Conservation (phyloP, 2,888 invertebrate species). For the Melanotus villosus region DNA sequence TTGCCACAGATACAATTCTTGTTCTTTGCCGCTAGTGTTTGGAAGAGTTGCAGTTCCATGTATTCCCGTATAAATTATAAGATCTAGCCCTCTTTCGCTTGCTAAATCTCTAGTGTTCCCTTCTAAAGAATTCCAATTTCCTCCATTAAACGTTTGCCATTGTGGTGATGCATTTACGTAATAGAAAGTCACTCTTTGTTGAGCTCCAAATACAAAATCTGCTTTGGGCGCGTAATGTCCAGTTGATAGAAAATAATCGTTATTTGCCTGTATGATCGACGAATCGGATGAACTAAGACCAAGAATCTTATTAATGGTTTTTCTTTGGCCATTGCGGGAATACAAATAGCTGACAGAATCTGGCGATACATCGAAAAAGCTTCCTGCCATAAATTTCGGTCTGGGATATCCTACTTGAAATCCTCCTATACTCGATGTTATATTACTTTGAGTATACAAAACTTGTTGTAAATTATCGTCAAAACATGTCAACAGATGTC, state of each 20-base stretch:
- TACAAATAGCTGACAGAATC: conserved; percentile 60
- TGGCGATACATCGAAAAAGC: conserved; percentile 67
- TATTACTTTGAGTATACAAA: conserved; percentile 70
- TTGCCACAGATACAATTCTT: conserved; percentile 59
- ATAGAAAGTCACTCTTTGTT: conserved; percentile 75
- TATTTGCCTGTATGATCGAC: conserved; percentile 68
- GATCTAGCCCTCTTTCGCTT: conserved; percentile 58
- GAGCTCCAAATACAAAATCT: conserved; percentile 74
- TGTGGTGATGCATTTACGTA: conserved; percentile 78
- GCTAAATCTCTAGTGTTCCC: conserved; percentile 67
- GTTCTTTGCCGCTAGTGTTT: conserved; percentile 62
- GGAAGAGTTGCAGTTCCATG: conserved; percentile 73
- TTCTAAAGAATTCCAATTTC: conserved; percentile 73
- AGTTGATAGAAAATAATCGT: conserved; percentile 69
- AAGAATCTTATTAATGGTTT: conserved; percentile 59
- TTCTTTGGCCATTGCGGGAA: conserved; percentile 56
- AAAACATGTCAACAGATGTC: conserved; percentile 72
- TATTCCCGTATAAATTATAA: conserved; percentile 74
- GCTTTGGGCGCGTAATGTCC: conserved; percentile 76
- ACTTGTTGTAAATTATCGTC: conserved; percentile 69
- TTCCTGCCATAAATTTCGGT: conserved; percentile 69
- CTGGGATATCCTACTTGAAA: conserved; percentile 70
- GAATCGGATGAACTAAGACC: conserved; percentile 55
- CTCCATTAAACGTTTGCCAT: conserved; percentile 76
- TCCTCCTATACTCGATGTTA: conserved; percentile 68